Conservation (phyloP, 2,797 vertebrate species). For the Tarsius wallacei region DNA sequence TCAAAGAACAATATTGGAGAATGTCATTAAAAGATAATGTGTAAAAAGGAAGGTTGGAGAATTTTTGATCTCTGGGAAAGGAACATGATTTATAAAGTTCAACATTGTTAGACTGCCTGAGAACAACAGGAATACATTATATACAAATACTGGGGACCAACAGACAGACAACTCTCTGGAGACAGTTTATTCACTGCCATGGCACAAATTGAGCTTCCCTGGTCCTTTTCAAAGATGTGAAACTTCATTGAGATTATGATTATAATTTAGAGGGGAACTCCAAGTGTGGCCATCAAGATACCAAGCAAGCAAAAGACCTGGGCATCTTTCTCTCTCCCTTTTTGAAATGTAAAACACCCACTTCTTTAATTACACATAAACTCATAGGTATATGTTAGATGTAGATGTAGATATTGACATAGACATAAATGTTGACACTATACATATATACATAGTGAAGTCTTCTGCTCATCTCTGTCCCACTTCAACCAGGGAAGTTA, state of each 20-base stretch:
- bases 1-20: constrained; percentile 3
- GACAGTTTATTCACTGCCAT: not conserved
- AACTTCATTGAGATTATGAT: not conserved
- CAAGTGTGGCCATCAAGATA: not conserved
- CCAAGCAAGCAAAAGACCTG: not conserved
- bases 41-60: not conserved
- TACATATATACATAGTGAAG: not conserved
- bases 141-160: not conserved
- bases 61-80: not conserved
- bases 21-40: not conserved
- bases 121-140: not conserved
- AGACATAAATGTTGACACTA: not conserved
- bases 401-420: not conserved
- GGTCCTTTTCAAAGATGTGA: not conserved
- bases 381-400: not conserved
- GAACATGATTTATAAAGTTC: not conserved
- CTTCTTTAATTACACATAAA: not conserved
- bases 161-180: not conserved
- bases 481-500: not conserved
- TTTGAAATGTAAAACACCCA: not conserved
- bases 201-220: not conserved
- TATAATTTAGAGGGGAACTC: not conserved
- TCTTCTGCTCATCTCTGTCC: not conserved
- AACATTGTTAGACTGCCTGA: not conserved
- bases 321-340: not conserved